phyloP scores from a whole-genome alignment of 2,113 vertebrate genomes.

The Enhydra lutris region DNA sequence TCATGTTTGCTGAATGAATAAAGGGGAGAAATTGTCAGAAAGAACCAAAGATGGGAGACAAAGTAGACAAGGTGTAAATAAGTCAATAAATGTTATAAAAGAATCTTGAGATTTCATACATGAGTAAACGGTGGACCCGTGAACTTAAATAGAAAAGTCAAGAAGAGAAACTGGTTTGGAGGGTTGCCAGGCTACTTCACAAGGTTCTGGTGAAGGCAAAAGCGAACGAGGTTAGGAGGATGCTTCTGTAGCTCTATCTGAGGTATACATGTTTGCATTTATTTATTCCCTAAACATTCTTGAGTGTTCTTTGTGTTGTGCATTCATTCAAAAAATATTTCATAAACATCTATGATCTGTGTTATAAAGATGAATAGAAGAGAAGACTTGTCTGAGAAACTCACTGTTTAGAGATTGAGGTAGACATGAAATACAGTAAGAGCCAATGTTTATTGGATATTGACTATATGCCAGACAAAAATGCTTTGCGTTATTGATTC shows the following conservation, averaged over 20 bases:
- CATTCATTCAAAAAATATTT: neutral
- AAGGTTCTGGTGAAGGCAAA: neutral
- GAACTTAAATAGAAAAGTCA: neutral
- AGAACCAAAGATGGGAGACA: neutral
- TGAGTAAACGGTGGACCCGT: neutral
- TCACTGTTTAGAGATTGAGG: neutral
- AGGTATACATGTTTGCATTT: neutral
- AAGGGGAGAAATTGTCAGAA: neutral
- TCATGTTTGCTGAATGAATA: neutral
- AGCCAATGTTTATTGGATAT: neutral
- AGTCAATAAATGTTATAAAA: neutral
- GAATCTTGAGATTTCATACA: neutral
- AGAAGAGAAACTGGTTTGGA: neutral
- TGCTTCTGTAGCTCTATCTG: neutral
- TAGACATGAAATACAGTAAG: neutral
- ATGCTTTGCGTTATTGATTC: neutral
- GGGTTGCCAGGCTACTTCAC: neutral
- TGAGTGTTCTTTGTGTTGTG: neutral
- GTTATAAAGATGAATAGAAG: neutral
- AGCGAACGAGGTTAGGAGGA: neutral
- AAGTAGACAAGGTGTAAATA: neutral
- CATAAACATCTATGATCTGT: neutral
- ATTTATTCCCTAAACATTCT: neutral
- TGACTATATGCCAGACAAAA: neutral
- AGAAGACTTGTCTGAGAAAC: neutral